Conservation (phyloP, 2,888 invertebrate genomes). For the Carpatolechia fugitivella region DNA sequence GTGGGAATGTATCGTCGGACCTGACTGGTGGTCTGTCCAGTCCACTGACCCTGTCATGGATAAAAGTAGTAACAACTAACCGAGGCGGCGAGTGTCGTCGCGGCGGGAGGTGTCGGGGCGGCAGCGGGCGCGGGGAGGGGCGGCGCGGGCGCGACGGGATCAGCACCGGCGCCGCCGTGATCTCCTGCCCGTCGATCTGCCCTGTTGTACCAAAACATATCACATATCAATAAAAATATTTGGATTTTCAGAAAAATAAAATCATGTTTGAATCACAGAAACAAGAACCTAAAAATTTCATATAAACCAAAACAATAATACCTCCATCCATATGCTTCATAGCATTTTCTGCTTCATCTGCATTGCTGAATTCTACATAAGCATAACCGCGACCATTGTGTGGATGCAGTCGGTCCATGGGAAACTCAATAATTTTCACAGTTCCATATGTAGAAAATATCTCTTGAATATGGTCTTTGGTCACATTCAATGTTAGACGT, state of each 20-base stretch:
- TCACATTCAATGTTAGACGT: constrained; percentile 94
- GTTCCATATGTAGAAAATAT: constrained; percentile 94
- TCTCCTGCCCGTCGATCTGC: constrained; percentile 97
- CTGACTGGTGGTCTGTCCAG: too few relatives aligned
- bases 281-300: too few relatives aligned
- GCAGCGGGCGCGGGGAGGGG: constrained; percentile 76
- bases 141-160: constrained; percentile 84
- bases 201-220: constrained; percentile 67
- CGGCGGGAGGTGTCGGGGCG: constrained; percentile 78
- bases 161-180: constrained; percentile 96
- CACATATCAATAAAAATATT: too few relatives aligned
- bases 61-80: too few relatives aligned
- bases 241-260: too few relatives aligned
- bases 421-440: constrained; percentile 94
- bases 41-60: too few relatives aligned
- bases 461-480: constrained; percentile 92
- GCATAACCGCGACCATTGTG: constrained; percentile 95
- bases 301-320: too few relatives aligned
- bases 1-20: too few relatives aligned
- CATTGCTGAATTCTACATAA: constrained; percentile 95
- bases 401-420: constrained; percentile 91
- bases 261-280: too few relatives aligned
- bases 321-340: constrained; percentile 99
- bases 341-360: constrained; percentile 98
- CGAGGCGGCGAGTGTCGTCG: constrained; percentile 74